These are phyloP conservation scores for Agrypnia vestita DNA, from an alignment of 1,140 invertebrate genomes.

Conservation along the genomic window DNA sequence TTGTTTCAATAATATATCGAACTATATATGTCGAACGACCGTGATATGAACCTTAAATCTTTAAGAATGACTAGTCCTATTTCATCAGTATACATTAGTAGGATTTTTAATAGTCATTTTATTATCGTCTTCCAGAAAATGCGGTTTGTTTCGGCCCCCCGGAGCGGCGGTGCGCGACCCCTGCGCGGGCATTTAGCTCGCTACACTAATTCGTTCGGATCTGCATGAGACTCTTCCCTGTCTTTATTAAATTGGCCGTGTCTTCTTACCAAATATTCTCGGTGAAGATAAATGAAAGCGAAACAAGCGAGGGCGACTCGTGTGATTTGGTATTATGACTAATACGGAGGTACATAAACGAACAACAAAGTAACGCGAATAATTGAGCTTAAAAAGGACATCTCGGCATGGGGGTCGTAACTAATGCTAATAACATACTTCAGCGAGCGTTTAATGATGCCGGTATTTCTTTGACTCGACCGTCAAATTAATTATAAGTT, in stretches of 20 bases:
- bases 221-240: slow-evolving; percentile 51
- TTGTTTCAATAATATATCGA: too few species aligned
- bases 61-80: not conserved
- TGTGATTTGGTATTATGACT: slow-evolving; percentile 9
- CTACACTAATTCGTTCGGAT: slow-evolving; percentile 57
- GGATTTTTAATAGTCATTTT: too few species aligned
- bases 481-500: not conserved
- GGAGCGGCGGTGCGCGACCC: not conserved
- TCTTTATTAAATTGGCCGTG: slow-evolving; percentile 60
- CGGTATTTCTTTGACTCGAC: not conserved
- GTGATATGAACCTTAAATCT: too few species aligned
- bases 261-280: slow-evolving; percentile 58
- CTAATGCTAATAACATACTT: not conserved
- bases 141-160: too few species aligned
- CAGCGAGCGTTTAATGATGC: not conserved
- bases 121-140: not conserved
- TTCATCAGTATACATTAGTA: not conserved
- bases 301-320: slow-evolving; percentile 8
- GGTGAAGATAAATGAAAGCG: slow-evolving; percentile 47
- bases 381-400: slow-evolving; percentile 17
- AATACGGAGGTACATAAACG: not conserved
- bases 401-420: not conserved
- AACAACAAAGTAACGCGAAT: slow-evolving; percentile 17
- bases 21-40: too few species aligned
- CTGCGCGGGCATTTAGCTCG: slow-evolving; percentile 52